Conservation (phyloP, 1,140 invertebrate genomes). For the Wasmannia auropunctata region DNA sequence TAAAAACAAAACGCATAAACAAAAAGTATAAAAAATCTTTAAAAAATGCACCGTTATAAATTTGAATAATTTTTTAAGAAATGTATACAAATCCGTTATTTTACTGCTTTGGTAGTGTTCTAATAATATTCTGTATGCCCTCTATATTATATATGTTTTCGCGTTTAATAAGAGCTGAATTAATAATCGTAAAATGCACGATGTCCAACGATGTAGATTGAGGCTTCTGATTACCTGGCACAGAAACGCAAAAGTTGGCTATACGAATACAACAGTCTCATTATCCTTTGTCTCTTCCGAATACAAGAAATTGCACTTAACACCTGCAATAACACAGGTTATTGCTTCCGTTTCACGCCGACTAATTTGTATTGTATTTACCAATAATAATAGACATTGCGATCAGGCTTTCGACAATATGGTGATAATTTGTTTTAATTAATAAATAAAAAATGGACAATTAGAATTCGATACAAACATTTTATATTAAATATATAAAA, state of each 20-base stretch:
- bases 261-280: constrained; percentile 26
- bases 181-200: constrained; percentile 4
- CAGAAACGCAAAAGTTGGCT: neutral
- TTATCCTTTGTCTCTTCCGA: constrained; percentile 42
- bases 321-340: neutral
- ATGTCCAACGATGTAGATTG: neutral
- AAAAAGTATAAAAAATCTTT: neutral
- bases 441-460: neutral
- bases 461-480: neutral
- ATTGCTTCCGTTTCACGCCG: neutral
- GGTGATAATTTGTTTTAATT: neutral
- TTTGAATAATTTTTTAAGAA: neutral
- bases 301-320: constrained; percentile 15
- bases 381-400: neutral
- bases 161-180: neutral
- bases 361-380: neutral
- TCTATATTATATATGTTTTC: neutral
- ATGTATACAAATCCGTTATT: neutral
- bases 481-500: neutral
- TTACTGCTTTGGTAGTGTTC: neutral
- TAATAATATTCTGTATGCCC: neutral
- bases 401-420: neutral
- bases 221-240: constrained; percentile 4
- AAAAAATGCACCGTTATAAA: neutral
- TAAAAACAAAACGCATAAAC: too few species aligned